These are phyloP conservation scores for Temnothorax nylanderi DNA, from an alignment of 1,140 invertebrate species.

Conservation along the genomic window DNA sequence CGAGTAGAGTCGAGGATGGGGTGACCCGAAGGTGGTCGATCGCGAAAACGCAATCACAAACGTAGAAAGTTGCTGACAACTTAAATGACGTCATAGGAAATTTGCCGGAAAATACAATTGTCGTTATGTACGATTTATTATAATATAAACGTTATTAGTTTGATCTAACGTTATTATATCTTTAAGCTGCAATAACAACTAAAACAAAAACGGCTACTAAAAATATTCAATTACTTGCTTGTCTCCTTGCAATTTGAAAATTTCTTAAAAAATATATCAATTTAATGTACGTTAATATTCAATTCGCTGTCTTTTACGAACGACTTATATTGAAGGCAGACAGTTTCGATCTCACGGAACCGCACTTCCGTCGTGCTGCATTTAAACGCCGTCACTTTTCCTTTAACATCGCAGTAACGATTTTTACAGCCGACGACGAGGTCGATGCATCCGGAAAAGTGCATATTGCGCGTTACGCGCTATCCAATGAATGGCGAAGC, in stretches of 20 bases:
- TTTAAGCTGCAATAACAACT: not conserved
- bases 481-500: slow-evolving; percentile 36
- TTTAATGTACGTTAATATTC: not conserved
- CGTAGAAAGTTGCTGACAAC: not conserved
- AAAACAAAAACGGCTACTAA: not conserved
- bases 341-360: not conserved
- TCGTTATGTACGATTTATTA: not conserved
- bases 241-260: not conserved
- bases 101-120: not conserved
- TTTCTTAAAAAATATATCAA: not conserved
- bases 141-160: not conserved
- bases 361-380: not conserved
- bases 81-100: not conserved
- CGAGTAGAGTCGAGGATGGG: not conserved
- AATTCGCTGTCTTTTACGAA: not conserved
- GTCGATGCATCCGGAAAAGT: slow-evolving; percentile 42
- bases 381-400: slow-evolving; percentile 15
- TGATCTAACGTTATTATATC: not conserved
- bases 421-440: slow-evolving; percentile 26
- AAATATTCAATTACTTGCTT: not conserved
- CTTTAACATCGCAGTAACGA: not conserved
- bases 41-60: not conserved
- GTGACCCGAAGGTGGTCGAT: slow-evolving; percentile 10
- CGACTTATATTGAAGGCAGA: not conserved
- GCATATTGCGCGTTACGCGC: slow-evolving; percentile 43